These are phyloP conservation scores for Meda fulgida DNA, from an alignment of 2,797 vertebrate genomes.

Conservation along the genomic window DNA sequence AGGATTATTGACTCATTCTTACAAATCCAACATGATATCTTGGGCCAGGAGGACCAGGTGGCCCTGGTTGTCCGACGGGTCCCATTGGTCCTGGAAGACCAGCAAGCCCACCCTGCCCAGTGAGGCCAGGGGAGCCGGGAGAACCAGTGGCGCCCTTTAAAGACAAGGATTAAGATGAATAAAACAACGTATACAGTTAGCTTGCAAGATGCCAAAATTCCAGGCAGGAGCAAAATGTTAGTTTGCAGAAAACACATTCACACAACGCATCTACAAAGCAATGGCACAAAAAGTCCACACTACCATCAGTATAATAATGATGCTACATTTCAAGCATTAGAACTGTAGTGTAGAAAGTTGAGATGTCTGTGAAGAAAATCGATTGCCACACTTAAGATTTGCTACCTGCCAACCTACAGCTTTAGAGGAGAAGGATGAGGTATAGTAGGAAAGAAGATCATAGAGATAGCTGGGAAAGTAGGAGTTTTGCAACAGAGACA, in stretches of 20 bases:
- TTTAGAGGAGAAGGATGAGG: slow-evolving; percentile 16
- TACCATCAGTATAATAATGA: neutral
- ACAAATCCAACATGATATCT: slow-evolving; percentile 87
- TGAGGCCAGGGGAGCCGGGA: slow-evolving; percentile 74
- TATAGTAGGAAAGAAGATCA: slow-evolving; percentile 59
- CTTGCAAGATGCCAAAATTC: neutral
- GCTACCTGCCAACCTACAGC: slow-evolving; percentile 44
- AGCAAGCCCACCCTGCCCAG: slow-evolving; percentile 83
- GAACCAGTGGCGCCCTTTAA: slow-evolving; percentile 79
- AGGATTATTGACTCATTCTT: slow-evolving; percentile 70
- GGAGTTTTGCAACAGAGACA: slow-evolving; percentile 60
- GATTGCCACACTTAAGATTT: slow-evolving; percentile 1
- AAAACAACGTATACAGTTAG: neutral
- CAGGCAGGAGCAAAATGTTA: neutral
- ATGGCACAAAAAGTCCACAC: neutral
- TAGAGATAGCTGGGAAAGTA: slow-evolving; percentile 59
- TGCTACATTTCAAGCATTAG: neutral
- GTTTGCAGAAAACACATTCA: neutral
- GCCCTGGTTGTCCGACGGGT: slow-evolving; percentile 85
- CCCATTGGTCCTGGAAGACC: slow-evolving; percentile 91
- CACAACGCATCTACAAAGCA: neutral
- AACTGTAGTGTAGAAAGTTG: neutral
- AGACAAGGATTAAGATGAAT: neutral
- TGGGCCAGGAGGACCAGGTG: slow-evolving; percentile 82
- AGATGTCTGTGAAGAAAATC: slow-evolving; percentile 23